Conservation (phyloP, 2,888 invertebrate genomes). For the Platerodrilus igneus region DNA sequence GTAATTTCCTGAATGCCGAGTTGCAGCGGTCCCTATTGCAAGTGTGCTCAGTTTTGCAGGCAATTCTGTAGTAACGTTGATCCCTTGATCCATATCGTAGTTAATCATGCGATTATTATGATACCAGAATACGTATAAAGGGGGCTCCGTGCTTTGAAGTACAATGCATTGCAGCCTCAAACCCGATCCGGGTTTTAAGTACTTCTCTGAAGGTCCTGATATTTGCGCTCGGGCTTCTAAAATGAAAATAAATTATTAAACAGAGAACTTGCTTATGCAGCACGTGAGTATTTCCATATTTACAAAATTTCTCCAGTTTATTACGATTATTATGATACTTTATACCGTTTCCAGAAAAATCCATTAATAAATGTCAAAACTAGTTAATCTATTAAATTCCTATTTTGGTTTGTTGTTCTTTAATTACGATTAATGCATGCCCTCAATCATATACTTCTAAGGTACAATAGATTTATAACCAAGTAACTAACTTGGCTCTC, state of each 20-base stretch:
- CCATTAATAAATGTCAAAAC: too few relatives aligned
- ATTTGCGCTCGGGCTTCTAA: conserved; percentile 84
- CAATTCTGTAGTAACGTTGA: conserved; percentile 80
- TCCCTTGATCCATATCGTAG: conserved; percentile 80
- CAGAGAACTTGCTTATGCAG: too few relatives aligned
- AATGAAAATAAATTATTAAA: conserved; percentile 31
- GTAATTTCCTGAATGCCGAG: conserved; percentile 80
- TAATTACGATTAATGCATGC: too few relatives aligned
- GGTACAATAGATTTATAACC: too few relatives aligned
- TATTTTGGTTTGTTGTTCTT: too few relatives aligned
- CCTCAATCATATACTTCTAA: too few relatives aligned
- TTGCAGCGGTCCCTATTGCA: conserved; percentile 55
- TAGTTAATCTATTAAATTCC: too few relatives aligned
- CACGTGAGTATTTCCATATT: too few relatives aligned
- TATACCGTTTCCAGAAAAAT: too few relatives aligned
- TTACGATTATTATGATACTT: too few relatives aligned
- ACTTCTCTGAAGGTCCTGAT: conserved; percentile 79
- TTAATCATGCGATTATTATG: conserved; percentile 90
- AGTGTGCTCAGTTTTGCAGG: conserved; percentile 66
- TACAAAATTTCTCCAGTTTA: too few relatives aligned
- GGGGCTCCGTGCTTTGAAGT: conserved; percentile 78
- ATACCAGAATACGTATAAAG: conserved; percentile 82
- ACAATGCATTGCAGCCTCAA: conserved; percentile 77
- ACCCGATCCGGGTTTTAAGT: conserved; percentile 81
- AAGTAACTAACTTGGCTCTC: too few relatives aligned